Conservation (phyloP, 2,113 vertebrate species). For the Entomyzon cyanotis region DNA sequence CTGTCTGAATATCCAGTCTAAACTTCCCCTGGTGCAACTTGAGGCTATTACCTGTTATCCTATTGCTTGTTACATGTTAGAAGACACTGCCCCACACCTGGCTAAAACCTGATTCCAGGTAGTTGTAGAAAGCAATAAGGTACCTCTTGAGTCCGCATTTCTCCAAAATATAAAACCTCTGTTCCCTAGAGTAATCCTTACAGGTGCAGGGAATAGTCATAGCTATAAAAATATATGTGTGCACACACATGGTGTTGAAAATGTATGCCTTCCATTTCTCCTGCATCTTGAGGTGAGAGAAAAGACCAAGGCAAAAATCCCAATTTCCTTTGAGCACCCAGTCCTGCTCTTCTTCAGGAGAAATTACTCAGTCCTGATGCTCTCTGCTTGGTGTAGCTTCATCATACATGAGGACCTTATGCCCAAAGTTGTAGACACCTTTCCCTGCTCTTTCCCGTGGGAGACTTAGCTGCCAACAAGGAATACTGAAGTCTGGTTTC, state of each 20-base stretch:
- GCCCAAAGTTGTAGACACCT: background rate
- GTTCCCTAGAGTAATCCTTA: background rate
- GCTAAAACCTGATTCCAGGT: background rate
- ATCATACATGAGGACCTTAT: background rate
- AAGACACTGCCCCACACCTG: background rate
- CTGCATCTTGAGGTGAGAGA: background rate
- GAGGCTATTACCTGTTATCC: background rate
- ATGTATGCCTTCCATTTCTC: fast-evolving
- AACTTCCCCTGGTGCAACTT: background rate
- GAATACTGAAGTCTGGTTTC: background rate
- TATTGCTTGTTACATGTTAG: fast-evolving
- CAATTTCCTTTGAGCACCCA: background rate
- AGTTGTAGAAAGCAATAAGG: background rate
- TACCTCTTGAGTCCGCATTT: background rate
- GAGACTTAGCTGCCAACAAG: background rate
- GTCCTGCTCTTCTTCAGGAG: background rate
- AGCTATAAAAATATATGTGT: background rate
- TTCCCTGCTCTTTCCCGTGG: background rate
- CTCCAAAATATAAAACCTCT: background rate
- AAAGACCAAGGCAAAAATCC: background rate
- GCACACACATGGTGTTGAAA: background rate
- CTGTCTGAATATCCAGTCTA: background rate
- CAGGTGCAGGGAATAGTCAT: background rate
- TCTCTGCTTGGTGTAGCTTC: background rate
- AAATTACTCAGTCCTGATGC: background rate